Percentiles rank a stretch among this genome's conserved stretches.
phyloP scores from a whole-genome alignment of 2,113 vertebrate genomes.

The Amia ocellicauda region DNA sequence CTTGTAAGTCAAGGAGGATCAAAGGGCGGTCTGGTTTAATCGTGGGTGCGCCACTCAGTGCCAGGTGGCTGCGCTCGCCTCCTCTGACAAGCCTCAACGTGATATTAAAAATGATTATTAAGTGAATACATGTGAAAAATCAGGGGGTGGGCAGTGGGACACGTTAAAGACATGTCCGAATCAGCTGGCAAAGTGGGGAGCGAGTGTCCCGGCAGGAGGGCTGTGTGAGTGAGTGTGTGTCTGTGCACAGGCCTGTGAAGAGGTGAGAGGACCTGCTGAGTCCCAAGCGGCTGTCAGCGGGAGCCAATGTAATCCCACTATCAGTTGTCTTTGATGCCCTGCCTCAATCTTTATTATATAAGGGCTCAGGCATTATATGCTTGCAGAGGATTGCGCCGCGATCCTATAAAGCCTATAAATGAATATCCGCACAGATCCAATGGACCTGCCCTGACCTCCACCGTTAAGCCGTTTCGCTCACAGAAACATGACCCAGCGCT shows the following conservation, averaged over 20 bases:
- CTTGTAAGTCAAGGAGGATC: no score
- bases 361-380: slow-evolving; percentile 20
- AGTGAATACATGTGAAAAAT: background rate
- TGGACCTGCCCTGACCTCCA: background rate
- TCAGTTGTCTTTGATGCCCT: slow-evolving; percentile 16
- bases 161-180: no score
- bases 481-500: background rate
- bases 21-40: no score
- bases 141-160: background rate
- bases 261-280: background rate
- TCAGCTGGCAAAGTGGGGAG: no score
- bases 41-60: no score
- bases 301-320: slow-evolving; percentile 20
- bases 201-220: no score
- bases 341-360: slow-evolving; percentile 30
- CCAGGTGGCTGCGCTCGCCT: no score
- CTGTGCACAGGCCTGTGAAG: no score
- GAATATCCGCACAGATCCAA: slow-evolving; percentile 13
- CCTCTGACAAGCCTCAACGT: no score
- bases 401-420: slow-evolving; percentile 24
- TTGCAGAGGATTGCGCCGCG: slow-evolving; percentile 10
- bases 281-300: background rate
- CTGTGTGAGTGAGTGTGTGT: no score
- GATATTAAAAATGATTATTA: no score
- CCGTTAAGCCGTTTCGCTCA: background rate